Percentiles rank a stretch among this genome's conserved stretches.
Conservation (phyloP, 2,797 vertebrate genomes). For the Etheostoma perlongum region DNA sequence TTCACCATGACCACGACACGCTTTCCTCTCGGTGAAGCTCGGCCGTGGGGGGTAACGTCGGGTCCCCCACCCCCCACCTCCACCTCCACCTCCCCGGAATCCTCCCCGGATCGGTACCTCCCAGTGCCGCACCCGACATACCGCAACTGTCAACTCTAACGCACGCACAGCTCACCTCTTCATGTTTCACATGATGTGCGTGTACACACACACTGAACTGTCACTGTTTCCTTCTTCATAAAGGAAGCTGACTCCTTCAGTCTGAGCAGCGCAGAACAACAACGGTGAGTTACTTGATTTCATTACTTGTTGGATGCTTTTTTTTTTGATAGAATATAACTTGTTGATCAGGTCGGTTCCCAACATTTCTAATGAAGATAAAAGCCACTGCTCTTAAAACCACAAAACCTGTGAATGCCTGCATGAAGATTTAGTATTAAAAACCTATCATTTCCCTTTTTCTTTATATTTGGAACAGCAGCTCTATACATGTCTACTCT, state of each 20-base stretch:
- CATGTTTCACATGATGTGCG: conserved; percentile 27
- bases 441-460: neutral
- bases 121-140: neutral
- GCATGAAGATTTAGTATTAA: neutral
- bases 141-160: too few species aligned
- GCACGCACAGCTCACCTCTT: neutral
- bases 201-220: conserved; percentile 4
- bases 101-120: neutral
- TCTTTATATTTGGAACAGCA: too few species aligned
- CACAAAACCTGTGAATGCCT: neutral
- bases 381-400: neutral
- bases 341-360: neutral
- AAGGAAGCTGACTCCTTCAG: conserved; percentile 29
- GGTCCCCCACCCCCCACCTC: too few species aligned
- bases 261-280: neutral
- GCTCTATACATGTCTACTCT: neutral
- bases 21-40: neutral
- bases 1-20: neutral
- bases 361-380: neutral
- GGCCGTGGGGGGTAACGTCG: fast-evolving
- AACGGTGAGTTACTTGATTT: conserved; percentile 23
- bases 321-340: neutral
- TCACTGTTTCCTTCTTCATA: neutral
- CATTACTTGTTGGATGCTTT: neutral
- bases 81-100: too few species aligned